These are phyloP conservation scores for Lichenostomus cassidix DNA, from an alignment of 2,113 vertebrate genomes.

Conservation along the genomic window DNA sequence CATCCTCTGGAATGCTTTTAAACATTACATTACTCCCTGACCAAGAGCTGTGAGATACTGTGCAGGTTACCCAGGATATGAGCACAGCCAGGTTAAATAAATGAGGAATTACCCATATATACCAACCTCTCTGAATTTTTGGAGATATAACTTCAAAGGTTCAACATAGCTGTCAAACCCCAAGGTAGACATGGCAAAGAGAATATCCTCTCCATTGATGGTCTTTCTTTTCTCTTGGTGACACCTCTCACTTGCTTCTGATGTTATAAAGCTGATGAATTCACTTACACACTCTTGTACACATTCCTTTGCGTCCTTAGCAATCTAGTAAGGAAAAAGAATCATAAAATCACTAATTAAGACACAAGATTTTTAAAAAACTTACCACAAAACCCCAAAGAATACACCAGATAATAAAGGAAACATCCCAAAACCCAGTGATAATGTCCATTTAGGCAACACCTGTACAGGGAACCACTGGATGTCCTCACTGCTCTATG, in stretches of 20 bases:
- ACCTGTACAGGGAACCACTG: neutral
- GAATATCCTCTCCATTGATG: slow-evolving; percentile 98
- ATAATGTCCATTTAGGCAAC: neutral
- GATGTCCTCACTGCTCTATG: neutral
- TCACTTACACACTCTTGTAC: slow-evolving; percentile 99
- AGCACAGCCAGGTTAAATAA: neutral
- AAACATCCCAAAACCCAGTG: neutral
- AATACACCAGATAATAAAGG: neutral
- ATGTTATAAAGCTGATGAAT: slow-evolving; percentile 99
- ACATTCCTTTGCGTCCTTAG: slow-evolving; percentile 97
- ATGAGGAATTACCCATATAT: neutral
- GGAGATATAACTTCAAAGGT: slow-evolving; percentile 95
- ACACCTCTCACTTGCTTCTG: slow-evolving; percentile 96
- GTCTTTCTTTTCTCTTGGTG: slow-evolving; percentile 99
- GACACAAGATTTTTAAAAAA: neutral
- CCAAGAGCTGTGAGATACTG: neutral
- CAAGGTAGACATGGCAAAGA: slow-evolving; percentile 98
- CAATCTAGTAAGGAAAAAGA: slow-evolving; percentile 80
- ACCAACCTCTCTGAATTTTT: slow-evolving; percentile 97
- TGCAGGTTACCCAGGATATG: neutral
- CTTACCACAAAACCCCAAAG: neutral
- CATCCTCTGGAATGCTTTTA: neutral
- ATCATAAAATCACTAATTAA: neutral
- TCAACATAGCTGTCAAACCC: slow-evolving; percentile 99
- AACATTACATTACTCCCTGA: neutral